These are phyloP conservation scores for Syrrhaptes paradoxus DNA, from an alignment of 2,113 vertebrate genomes.

Conservation along the genomic window DNA sequence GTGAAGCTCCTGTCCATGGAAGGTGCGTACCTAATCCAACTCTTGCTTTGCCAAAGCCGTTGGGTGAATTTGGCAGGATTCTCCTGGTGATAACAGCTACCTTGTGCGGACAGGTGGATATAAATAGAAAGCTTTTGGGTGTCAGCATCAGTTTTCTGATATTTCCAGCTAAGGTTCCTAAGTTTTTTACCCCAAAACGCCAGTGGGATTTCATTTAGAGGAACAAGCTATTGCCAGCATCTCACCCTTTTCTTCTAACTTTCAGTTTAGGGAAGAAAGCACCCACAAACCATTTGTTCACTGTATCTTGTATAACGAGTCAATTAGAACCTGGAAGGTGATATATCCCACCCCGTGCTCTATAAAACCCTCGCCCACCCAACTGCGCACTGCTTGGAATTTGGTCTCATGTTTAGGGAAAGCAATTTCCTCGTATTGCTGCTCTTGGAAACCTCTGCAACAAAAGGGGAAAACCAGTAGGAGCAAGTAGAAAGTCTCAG, in stretches of 20 bases:
- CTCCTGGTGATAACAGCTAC: not conserved
- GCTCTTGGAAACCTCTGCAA: not conserved
- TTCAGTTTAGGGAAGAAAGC: not conserved
- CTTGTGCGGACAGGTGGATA: not conserved
- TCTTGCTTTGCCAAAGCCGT: not conserved
- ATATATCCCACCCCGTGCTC: not conserved
- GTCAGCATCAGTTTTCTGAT: not conserved
- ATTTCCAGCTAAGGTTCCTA: not conserved
- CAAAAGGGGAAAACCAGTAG: not conserved
- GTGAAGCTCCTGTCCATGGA: accelerated
- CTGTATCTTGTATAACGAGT: not conserved
- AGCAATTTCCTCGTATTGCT: not conserved
- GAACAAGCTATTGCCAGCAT: not conserved
- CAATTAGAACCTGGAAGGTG: not conserved
- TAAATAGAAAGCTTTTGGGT: not conserved
- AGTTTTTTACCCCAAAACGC: not conserved
- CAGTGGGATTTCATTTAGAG: not conserved
- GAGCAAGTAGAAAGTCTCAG: not conserved
- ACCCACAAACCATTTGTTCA: not conserved
- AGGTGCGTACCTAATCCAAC: not conserved
- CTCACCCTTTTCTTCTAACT: not conserved
- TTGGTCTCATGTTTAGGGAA: not conserved
- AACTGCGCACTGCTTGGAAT: not conserved
- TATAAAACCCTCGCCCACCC: not conserved
- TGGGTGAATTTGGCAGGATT: not conserved